These are phyloP conservation scores for Poeciliopsis gracilis DNA, from an alignment of 2,797 vertebrate species.

Conservation along the genomic window DNA sequence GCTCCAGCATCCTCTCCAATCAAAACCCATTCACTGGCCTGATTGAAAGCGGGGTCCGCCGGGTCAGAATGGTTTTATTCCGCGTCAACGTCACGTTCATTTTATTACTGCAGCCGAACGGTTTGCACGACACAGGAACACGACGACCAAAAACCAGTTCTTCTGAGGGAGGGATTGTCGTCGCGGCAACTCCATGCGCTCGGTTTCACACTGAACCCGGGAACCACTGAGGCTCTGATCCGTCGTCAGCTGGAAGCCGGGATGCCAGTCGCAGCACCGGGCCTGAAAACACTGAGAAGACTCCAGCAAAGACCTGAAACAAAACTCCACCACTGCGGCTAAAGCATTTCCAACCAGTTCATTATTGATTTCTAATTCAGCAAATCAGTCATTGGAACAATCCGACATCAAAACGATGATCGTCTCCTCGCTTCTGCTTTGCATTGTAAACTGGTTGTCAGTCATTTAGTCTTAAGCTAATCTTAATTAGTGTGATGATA, in stretches of 20 bases:
- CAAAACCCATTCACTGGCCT: not conserved
- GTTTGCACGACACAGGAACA: no score
- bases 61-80: not conserved
- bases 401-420: not conserved
- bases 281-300: not conserved
- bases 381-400: not conserved
- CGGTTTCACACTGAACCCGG: not conserved
- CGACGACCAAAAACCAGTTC: not conserved
- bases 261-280: not conserved
- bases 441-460: not conserved
- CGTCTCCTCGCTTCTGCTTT: not conserved
- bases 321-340: not conserved
- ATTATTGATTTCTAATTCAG: no score
- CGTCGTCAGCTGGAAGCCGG: not conserved
- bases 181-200: not conserved
- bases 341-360: no score
- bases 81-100: not conserved
- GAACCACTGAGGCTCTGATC: not conserved
- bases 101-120: not conserved
- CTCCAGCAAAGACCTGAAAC: not conserved
- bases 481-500: not conserved
- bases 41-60: not conserved
- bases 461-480: not conserved
- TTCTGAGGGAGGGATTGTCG: not conserved
- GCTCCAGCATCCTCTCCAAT: not conserved